phyloP scores from a whole-genome alignment of 1,140 invertebrate genomes.

The Amyelois transitella region DNA sequence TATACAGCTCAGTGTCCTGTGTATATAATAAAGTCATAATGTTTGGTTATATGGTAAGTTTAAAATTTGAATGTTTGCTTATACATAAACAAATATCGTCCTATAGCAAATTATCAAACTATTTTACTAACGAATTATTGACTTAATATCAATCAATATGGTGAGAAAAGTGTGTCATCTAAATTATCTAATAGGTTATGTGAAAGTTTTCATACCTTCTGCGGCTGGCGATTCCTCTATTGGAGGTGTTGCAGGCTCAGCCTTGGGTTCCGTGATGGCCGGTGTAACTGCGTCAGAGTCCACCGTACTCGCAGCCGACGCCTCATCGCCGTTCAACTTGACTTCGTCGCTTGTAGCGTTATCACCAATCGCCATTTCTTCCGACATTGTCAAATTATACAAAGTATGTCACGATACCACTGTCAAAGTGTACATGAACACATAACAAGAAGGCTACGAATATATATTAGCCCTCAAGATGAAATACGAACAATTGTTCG shows the following conservation, averaged over 20 bases:
- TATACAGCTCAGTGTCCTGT: no score
- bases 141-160: not conserved
- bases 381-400: slow-evolving; percentile 66
- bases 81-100: not conserved
- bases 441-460: slow-evolving; percentile 61
- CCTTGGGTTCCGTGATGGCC: slow-evolving; percentile 4
- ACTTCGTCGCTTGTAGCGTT: slow-evolving; percentile 46
- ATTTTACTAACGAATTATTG: not conserved
- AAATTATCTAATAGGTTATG: slow-evolving; percentile 44
- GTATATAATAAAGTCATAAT: no score
- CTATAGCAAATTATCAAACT: not conserved
- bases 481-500: slow-evolving; percentile 56
- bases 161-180: slow-evolving; percentile 32
- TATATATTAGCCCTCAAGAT: slow-evolving; percentile 38
- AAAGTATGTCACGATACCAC: slow-evolving; percentile 50
- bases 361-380: slow-evolving; percentile 69
- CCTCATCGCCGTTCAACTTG: slow-evolving; percentile 24
- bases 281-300: slow-evolving; percentile 10
- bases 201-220: slow-evolving; percentile 41
- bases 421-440: slow-evolving; percentile 55
- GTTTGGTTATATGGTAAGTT: not conserved
- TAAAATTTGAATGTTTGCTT: not conserved
- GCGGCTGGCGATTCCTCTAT: slow-evolving; percentile 13
- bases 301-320: slow-evolving; percentile 11
- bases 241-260: slow-evolving; percentile 10